Evolutionary conservation across 2,113 vertebrate genomes (phyloP).

Genomic region (Pedionomus torquatus): DNA sequence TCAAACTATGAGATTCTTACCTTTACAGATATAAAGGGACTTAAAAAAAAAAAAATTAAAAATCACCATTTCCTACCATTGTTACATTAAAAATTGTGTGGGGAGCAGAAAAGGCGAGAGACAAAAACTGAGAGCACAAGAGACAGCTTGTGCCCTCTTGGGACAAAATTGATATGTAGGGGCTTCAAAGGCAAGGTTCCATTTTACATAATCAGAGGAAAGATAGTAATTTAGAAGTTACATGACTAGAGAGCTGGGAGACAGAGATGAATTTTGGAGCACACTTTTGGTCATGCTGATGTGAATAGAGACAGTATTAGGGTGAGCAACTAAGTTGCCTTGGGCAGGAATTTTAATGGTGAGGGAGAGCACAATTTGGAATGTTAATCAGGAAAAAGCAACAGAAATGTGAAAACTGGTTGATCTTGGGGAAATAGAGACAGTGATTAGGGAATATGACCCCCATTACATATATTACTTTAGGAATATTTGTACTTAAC

Average conservation of each 20-base stretch:
- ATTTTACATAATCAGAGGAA: background rate
- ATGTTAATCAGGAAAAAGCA: conserved; percentile 24
- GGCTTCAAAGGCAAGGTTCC: background rate
- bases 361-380: background rate
- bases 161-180: background rate
- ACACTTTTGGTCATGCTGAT: background rate
- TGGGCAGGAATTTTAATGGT: background rate
- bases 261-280: background rate
- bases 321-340: background rate
- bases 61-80: background rate
- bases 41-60: background rate
- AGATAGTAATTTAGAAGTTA: background rate
- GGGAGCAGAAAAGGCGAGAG: background rate
- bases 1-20: background rate
- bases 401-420: background rate
- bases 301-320: background rate
- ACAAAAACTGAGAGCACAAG: background rate
- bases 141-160: background rate
- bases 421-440: background rate
- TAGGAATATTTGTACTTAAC: background rate
- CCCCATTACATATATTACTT: background rate
- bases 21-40: background rate
- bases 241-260: background rate
- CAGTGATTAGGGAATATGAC: background rate
- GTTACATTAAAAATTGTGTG: background rate